Evolutionary conservation across 2,113 vertebrate genomes (phyloP), one percentile per base, ranked within the genome.

Genomic region (Casuarius casuarius): DNA sequence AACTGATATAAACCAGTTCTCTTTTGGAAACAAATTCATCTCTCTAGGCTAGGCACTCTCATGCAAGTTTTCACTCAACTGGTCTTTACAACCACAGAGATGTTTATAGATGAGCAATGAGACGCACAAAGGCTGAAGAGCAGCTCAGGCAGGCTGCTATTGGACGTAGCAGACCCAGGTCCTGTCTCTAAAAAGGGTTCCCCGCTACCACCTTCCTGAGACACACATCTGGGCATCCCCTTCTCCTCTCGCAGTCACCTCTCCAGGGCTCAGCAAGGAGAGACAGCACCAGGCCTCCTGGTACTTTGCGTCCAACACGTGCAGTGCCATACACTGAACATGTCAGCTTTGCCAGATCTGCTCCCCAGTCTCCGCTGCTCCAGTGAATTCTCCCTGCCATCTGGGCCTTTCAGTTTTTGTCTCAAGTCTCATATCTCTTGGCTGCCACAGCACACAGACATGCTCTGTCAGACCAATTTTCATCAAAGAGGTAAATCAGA

Each of bases 21-120:
- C 67, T 65, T 95, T 72, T 74, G 89, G 94, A 96, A 96, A 95
- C 44, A 82, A 93, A 94, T 89, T 67, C 31, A 90, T 74, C 82
- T 95, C 89, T 95, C 92, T 46, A 71, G 63, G 38, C 0, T 0
- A 82, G 21, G 7, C 91, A 52, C 20, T 77, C 56, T 91, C 89
- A 85, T 42, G 51, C 38, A 77, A 70, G 78, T 56, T 95, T 91
- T 91, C 67, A 67, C 48, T 87, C 92, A 91, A 35, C 26, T 73
- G 74, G 23, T 62, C 33, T 17, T 35, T 91, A 71, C 52, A 84
- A 44, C 38, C 3, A 5, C 65, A 65, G 44, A 84, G 66, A 59
- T 72, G 29, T 80, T 89, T n/a, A 91, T 35, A 74, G 42, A 76
- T 48, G 87, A 89, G 81, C 29, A 85, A 63, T 42, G 49, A 51